Evolutionary conservation across 1,140 invertebrate species (phyloP).

Genomic region (Cylas formicarius): DNA sequence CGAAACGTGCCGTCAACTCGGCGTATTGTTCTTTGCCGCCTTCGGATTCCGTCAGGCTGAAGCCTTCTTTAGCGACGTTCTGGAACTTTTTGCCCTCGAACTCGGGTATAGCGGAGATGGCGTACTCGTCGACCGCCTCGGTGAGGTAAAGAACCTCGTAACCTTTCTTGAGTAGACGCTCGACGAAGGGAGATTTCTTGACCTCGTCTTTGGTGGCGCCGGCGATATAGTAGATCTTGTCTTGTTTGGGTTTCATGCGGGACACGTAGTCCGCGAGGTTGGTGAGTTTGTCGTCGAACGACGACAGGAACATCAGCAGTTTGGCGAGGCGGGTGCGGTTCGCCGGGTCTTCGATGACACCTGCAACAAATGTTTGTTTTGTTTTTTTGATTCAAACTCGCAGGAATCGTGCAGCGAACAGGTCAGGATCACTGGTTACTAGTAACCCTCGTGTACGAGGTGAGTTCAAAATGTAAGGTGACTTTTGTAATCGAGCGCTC

Average conservation of each 20-base stretch:
- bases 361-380: constrained; percentile 85
- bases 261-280: constrained; percentile 84
- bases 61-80: constrained; percentile 98
- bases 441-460: too few species aligned
- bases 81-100: constrained; percentile 99
- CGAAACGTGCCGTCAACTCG: constrained; percentile 71
- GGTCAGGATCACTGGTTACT: too few species aligned
- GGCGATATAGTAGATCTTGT: constrained; percentile 95
- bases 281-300: constrained; percentile 63
- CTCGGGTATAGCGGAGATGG: constrained; percentile 93
- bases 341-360: constrained; percentile 94
- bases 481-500: too few species aligned
- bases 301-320: constrained; percentile 85
- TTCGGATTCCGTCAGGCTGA: constrained; percentile 78
- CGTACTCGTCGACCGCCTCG: constrained; percentile 98
- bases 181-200: constrained; percentile 91
- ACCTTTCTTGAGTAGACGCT: constrained; percentile 82
- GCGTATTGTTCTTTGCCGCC: constrained; percentile 79
- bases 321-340: constrained; percentile 95
- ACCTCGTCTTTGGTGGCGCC: constrained; percentile 83
- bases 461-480: too few species aligned
- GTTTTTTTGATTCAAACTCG: too few species aligned
- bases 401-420: too few species aligned
- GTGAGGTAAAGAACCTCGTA: constrained; percentile 94
- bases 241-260: constrained; percentile 96